These are phyloP conservation scores for Desmodus rotundus DNA, from an alignment of 2,113 vertebrate genomes.

Conservation along the genomic window DNA sequence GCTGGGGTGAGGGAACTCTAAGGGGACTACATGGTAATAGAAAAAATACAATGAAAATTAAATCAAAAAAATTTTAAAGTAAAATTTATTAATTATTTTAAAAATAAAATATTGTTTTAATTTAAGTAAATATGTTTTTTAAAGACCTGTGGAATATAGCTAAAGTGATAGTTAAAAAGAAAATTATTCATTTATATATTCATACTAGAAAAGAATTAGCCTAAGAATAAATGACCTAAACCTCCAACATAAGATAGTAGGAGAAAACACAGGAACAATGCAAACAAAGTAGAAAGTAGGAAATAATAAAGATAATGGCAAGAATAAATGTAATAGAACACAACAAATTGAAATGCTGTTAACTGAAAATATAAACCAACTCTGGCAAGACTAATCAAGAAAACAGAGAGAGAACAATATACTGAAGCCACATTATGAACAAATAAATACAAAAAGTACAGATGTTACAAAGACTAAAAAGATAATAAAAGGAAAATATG, in stretches of 20 bases:
- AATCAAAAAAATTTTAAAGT: too few species aligned
- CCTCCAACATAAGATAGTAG: neutral
- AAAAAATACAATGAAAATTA: too few species aligned
- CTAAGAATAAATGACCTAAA: neutral
- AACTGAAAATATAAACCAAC: neutral
- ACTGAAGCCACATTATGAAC: neutral
- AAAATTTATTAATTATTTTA: too few species aligned
- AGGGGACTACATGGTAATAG: too few species aligned
- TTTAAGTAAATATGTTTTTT: too few species aligned
- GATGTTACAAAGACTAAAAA: neutral
- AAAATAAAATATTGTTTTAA: too few species aligned
- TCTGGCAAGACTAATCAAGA: neutral
- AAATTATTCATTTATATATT: neutral
- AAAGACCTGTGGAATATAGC: neutral
- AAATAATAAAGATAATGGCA: neutral
- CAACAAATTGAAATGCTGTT: neutral
- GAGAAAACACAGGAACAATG: neutral
- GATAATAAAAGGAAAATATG: neutral
- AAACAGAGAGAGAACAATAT: neutral
- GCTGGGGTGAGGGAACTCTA: too few species aligned
- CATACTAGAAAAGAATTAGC: neutral
- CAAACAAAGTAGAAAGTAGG: neutral
- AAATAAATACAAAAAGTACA: conserved; percentile 6
- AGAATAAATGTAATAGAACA: neutral
- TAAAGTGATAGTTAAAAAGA: neutral